Conservation (phyloP, 2,797 vertebrate species). For the Leptatherina wallacei region DNA sequence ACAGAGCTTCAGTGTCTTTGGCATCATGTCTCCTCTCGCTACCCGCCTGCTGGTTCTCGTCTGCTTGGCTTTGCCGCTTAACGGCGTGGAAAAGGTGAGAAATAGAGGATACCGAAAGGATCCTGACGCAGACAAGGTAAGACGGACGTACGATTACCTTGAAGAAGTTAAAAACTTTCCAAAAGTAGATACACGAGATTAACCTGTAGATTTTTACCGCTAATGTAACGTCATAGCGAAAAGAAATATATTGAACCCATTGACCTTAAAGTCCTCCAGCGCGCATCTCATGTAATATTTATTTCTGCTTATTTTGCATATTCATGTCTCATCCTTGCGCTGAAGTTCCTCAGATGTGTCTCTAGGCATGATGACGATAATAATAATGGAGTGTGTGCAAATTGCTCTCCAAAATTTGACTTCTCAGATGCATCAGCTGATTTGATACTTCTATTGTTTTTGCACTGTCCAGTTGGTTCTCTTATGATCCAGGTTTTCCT, state of each 20-base stretch:
- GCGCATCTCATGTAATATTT: not conserved
- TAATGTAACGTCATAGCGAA: not conserved
- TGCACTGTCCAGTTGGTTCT: conserved; percentile 37
- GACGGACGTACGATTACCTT: conserved; percentile 22
- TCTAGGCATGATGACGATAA: not conserved
- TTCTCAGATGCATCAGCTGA: not conserved
- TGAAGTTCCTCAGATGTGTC: not conserved
- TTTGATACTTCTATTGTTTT: conserved; percentile 1
- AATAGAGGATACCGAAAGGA: conserved; percentile 83
- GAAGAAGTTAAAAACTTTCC: not conserved
- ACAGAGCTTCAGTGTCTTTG: not conserved
- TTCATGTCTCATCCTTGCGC: not conserved
- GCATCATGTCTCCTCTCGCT: conserved; percentile 67
- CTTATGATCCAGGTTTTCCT: conserved; percentile 46
- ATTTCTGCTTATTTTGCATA: conserved; percentile 1
- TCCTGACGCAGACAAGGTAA: conserved; percentile 85
- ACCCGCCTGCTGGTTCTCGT: conserved; percentile 75
- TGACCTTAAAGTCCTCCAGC: not conserved
- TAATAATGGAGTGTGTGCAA: not conserved
- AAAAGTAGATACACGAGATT: not conserved
- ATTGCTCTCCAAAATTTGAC: conserved; percentile 1
- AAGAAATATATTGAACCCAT: not conserved
- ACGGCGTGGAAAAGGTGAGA: conserved; percentile 81
- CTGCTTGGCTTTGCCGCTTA: conserved; percentile 76
- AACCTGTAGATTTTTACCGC: not conserved